Conservation (phyloP, 2,797 vertebrate genomes). For the Euthynnus affinis region DNA sequence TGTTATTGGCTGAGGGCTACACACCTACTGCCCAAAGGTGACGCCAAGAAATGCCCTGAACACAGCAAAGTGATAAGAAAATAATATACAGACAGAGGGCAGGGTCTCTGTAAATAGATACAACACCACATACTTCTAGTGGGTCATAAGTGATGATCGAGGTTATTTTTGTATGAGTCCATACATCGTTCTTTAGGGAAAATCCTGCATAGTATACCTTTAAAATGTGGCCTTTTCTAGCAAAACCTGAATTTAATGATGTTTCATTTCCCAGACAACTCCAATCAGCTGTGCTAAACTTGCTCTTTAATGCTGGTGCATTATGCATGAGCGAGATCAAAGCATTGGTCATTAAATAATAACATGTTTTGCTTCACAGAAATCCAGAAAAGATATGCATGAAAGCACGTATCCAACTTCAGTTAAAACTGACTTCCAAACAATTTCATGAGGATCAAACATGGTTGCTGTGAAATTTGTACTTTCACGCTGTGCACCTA, state of each 20-base stretch:
- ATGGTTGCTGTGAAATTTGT: slow-evolving; percentile 39
- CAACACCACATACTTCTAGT: no score
- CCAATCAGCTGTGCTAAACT: slow-evolving; percentile 41
- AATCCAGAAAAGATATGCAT: slow-evolving; percentile 32
- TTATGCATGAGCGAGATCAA: slow-evolving; percentile 61
- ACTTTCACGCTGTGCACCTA: slow-evolving; percentile 25
- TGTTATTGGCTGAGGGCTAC: no score
- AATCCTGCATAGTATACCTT: no score
- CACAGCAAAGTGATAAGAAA: no score
- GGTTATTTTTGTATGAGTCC: no score
- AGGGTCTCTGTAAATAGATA: no score
- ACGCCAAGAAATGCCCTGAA: no score
- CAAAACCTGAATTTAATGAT: slow-evolving; percentile 5
- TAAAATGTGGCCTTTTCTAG: neutral
- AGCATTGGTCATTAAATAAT: slow-evolving; percentile 62
- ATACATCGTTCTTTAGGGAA: no score
- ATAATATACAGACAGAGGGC: no score
- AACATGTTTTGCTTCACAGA: slow-evolving; percentile 57
- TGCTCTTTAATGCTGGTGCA: slow-evolving; percentile 43
- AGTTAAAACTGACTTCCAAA: slow-evolving; percentile 43
- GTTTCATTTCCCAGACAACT: slow-evolving; percentile 24
- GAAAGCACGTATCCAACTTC: slow-evolving; percentile 8
- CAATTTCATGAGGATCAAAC: slow-evolving; percentile 42
- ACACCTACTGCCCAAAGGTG: no score
- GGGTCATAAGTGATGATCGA: no score